A percentile compares a stretch with the other conserved stretches of the same genome.
These are phyloP conservation scores for Euwallacea fornicatus DNA, from an alignment of 1,140 invertebrate genomes.

Conservation along the genomic window DNA sequence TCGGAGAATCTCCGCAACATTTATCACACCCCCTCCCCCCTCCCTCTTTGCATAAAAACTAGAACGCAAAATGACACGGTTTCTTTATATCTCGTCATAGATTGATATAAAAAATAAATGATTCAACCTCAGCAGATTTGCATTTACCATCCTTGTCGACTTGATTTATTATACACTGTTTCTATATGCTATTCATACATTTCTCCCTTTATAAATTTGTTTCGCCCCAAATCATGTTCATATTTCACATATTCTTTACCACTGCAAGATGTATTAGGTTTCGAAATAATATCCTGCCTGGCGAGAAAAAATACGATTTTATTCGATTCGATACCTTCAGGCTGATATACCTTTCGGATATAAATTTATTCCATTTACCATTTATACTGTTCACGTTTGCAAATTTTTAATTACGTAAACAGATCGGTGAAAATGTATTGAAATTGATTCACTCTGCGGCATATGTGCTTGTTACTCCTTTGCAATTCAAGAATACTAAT, in stretches of 20 bases:
- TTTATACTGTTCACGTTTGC: too few relatives aligned
- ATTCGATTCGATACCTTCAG: conserved; percentile 9
- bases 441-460: too few relatives aligned
- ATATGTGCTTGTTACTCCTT: too few relatives aligned
- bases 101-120: conserved; percentile 51
- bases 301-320: conserved; percentile 18
- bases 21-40: conserved; percentile 45
- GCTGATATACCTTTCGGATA: conserved; percentile 5
- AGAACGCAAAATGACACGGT: conserved; percentile 43
- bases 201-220: conserved; percentile 43
- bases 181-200: conserved; percentile 41
- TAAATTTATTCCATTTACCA: conserved; percentile 13
- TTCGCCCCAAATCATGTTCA: conserved; percentile 31
- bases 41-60: conserved; percentile 37
- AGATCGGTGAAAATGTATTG: too few relatives aligned
- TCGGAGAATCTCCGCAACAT: conserved; percentile 35
- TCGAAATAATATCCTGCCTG: conserved; percentile 26
- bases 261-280: conserved; percentile 33
- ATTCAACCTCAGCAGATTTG: conserved; percentile 46
- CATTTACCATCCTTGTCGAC: conserved; percentile 42
- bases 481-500: too few relatives aligned
- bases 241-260: conserved; percentile 32
- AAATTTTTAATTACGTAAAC: too few relatives aligned
- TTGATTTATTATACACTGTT: conserved; percentile 46
- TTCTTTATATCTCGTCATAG: conserved; percentile 48